Conservation (phyloP, 2,113 vertebrate genomes). For the Anhinga anhinga region DNA sequence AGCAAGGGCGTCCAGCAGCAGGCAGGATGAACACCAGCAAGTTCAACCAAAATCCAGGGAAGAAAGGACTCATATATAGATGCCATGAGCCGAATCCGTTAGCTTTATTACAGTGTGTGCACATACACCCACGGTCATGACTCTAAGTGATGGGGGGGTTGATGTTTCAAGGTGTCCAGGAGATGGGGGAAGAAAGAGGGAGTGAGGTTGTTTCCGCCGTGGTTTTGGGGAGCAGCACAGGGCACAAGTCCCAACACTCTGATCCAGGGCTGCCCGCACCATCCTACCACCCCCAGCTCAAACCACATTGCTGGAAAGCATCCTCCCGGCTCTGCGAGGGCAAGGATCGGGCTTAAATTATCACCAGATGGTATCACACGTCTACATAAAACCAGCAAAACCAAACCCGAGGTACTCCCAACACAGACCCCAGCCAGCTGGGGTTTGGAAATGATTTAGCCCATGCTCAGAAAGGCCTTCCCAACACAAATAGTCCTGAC, state of each 20-base stretch:
- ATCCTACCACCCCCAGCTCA: neutral
- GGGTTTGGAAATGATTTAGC: neutral
- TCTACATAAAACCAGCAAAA: neutral
- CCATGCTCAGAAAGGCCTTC: neutral
- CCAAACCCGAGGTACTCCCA: neutral
- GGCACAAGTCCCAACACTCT: no score
- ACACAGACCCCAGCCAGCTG: neutral
- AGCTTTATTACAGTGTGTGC: neutral
- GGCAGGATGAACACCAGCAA: neutral
- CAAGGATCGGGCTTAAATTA: neutral
- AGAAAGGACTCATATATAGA: neutral
- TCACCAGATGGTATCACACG: rapidly evolving
- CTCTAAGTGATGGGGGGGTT: neutral
- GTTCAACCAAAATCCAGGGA: neutral
- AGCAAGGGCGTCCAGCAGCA: neutral
- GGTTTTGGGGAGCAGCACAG: neutral
- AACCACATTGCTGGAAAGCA: neutral
- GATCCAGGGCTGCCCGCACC: rapidly evolving
- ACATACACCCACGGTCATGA: neutral
- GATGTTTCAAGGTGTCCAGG: neutral
- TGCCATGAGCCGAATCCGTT: neutral
- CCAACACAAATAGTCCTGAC: neutral
- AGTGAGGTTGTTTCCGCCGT: neutral
- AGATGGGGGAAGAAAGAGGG: neutral
- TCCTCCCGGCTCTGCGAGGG: neutral